Conservation (phyloP, 2,113 vertebrate genomes). For the Entomyzon cyanotis region DNA sequence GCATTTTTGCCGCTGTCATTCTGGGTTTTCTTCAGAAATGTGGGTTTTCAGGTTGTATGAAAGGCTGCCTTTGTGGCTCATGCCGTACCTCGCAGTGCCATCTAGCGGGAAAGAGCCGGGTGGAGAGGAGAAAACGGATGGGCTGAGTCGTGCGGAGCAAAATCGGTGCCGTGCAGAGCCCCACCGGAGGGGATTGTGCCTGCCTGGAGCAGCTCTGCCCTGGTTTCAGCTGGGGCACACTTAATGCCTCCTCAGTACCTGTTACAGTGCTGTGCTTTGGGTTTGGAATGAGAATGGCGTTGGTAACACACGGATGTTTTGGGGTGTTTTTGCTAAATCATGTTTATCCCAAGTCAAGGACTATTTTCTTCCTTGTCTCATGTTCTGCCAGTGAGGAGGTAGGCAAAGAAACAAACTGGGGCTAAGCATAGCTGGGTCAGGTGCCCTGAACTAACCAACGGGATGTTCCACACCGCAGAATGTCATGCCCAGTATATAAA, state of each 20-base stretch:
- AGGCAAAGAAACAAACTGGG: not conserved
- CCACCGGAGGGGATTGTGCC: no score
- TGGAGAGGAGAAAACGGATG: not conserved
- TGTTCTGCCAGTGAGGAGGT: no score
- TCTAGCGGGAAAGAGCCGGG: slow-evolving; percentile 26
- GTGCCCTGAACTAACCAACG: not conserved
- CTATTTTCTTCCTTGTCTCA: not conserved
- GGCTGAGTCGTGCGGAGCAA: not conserved
- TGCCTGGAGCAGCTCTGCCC: not conserved
- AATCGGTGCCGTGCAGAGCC: not conserved
- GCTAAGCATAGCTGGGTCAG: not conserved
- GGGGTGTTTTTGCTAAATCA: not conserved
- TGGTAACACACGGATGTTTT: not conserved
- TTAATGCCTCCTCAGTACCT: fast-evolving
- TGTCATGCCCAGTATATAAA: fast-evolving
- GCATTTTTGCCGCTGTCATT: slow-evolving; percentile 3
- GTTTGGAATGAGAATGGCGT: not conserved
- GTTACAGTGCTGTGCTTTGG: fast-evolving
- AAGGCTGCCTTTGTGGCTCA: not conserved
- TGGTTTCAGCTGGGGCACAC: not conserved
- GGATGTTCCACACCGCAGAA: not conserved
- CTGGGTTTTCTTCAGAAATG: not conserved
- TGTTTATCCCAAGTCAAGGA: not conserved
- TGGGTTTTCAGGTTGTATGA: not conserved
- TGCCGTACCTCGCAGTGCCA: slow-evolving; percentile 49